Base-by-base conservation (phyloP, 2,888 invertebrate genomes). In the Parelbella ahira region DNA sequence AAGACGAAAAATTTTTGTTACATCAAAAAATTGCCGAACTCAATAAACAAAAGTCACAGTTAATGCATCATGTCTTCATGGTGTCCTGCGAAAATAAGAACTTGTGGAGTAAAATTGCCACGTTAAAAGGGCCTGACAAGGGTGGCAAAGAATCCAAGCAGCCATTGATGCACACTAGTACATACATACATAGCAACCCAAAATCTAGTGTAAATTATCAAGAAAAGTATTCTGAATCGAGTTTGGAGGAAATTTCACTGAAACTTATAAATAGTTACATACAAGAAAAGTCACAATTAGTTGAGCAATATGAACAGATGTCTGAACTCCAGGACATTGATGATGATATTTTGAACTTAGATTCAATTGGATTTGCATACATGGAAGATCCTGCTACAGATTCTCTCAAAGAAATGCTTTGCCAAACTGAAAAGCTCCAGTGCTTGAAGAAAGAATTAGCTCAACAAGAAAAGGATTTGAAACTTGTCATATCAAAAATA, bases 1-100 rank as follows among this genome's bases (percentile, higher is more conserved):
- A 82, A 45, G 75, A 81, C 33, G 91, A 91, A 58, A 77, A 88
- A 36, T 65, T 81, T 44, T 57, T 64, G 18, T 65, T 92, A n/a
- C 82, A 91, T 46, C 88, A 90, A 50, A 91, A 91, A 68, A 88
- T 94, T 10, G 90, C 91, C 9, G 92, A 93, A 48, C 77, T 95
- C 41, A 90, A 88, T 6, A 92, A 92, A 56, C 93, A 94, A 63
- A 95, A 94, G 61, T 90, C 91, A 0, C 94, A 94, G 61, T 77
- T 95, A 0, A 89, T 91, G 55, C 93, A 93, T 64, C 94, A 94
- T 62, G 90, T 94, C 15, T 91, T 90, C 56, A 94, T 95, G 93
- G 94, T 95, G 4, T 92, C 94, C 1, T 90, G 90, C 56, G 95
- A 95, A 71, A 95, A 95, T 68, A 91, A 92, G 58, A 92, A 93